Base-by-base conservation (phyloP, 2,797 vertebrate genomes). In the Selene dorsalis region DNA sequence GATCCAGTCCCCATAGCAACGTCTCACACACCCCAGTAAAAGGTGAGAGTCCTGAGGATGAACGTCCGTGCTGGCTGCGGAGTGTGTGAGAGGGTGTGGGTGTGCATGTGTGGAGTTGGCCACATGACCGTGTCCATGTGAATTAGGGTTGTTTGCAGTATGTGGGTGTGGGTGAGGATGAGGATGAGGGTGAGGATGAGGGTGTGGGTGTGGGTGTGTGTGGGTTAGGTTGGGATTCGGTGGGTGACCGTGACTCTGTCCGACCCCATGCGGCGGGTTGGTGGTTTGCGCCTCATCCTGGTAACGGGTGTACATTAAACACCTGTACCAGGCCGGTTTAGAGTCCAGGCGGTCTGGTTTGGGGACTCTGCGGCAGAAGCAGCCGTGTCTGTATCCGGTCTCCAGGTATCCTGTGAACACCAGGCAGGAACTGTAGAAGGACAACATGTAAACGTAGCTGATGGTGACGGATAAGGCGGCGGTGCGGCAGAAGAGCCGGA, bases 1-100 rank as follows among this genome's bases (percentile, higher is more conserved):
- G 95, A 99, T 99, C 98, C 98, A 99, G 95, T 99, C 97, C 88
- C 97, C 97, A 91, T 98, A 99, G 94, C 97, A 99, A 84, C 96
- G 97, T 84, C 96, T 96, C 92, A 99, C 96, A 91, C 98, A 99
- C 82, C 97, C 97, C 88, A 99, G 95, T 94, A 99, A 92, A 83
- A 99, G 95, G 91, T 99, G 98, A 83, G 95, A 97, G 93, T 99
- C 97, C 0, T 96, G 97, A 86, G 96, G 96, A 84, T 95, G 95
- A 2, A 95, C 92, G 84, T 98, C 97, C n/a, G 92, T 92, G 2
- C 90, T 91, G 8, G 95, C 94, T 0, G 94, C 71, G 0, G 95
- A 87, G 70, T 55, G 85, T 0, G 73, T 2, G 30, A 60, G 86
- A 3, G 80, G 57, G 16, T 28, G 52, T 17, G 80, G 57, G 14